Evolutionary conservation across 2,888 invertebrate genomes (phyloP).

Genomic region (Tolmerus cingulatus): DNA sequence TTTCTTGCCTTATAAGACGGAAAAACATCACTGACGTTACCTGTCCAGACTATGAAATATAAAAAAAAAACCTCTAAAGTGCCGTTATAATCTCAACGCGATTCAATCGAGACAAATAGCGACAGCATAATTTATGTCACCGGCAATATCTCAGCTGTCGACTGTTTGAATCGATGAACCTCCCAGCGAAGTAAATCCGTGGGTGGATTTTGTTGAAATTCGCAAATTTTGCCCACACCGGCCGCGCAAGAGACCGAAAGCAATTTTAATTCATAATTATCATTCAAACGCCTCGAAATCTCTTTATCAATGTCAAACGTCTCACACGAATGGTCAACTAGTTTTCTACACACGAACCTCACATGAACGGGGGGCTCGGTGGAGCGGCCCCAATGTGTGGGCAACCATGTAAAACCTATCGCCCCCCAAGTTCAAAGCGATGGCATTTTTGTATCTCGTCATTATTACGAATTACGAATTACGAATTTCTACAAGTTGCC

Average conservation of each 20-base stretch:
- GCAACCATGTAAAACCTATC: not conserved
- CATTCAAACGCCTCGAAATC: not conserved
- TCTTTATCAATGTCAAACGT: conserved; percentile 5
- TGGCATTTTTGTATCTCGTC: not conserved
- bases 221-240: not conserved
- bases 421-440: not conserved
- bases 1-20: not conserved
- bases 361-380: not conserved
- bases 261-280: not conserved
- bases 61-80: not conserved
- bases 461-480: not conserved
- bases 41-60: not conserved
- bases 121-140: not conserved
- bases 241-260: not conserved
- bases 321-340: conserved; percentile 13
- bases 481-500: not conserved
- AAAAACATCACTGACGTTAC: not conserved
- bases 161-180: not conserved
- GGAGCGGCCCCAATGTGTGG: not conserved
- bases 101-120: not conserved
- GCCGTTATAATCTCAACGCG: not conserved
- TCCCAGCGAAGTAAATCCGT: not conserved
- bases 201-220: not conserved
- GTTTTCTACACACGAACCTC: not conserved
- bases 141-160: not conserved